Evolutionary conservation across 2,797 vertebrate species (phyloP).

Genomic region (Mus spretus): DNA sequence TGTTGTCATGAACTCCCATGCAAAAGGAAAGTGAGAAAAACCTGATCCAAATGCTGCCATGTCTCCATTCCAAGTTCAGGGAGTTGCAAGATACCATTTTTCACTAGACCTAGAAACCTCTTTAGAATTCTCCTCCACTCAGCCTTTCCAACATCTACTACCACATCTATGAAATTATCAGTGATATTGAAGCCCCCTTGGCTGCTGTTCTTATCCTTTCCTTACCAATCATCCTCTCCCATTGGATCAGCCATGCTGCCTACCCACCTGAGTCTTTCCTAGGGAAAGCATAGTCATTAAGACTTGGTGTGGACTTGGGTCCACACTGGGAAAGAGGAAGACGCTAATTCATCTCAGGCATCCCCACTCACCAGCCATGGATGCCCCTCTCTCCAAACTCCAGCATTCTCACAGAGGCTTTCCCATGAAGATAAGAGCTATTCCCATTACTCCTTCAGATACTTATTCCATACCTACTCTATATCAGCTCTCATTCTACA

Average conservation of each 20-base stretch:
- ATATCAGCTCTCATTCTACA: not conserved
- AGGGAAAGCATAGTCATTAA: not conserved
- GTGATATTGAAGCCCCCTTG: not conserved
- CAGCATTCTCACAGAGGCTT: not conserved
- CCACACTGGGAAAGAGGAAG: not conserved
- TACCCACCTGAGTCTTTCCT: not conserved
- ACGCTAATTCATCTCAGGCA: not conserved
- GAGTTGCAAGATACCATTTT: not conserved
- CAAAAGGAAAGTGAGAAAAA: slow-evolving; percentile 12
- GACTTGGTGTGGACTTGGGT: not conserved
- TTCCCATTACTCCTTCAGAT: not conserved
- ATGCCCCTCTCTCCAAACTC: not conserved
- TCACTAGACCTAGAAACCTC: slow-evolving; percentile 14
- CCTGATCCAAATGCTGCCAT: not conserved
- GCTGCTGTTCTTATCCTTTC: not conserved
- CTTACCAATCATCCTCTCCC: not conserved
- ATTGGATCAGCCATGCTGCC: not conserved
- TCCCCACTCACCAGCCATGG: rapidly evolving
- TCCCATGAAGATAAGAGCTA: not conserved
- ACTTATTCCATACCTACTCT: not conserved
- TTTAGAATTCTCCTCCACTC: slow-evolving; percentile 13
- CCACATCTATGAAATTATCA: not conserved
- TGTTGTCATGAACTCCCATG: not conserved
- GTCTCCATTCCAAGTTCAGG: not conserved
- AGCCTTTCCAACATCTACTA: not conserved